Percentiles rank a stretch among this genome's conserved stretches.
phyloP scores from a whole-genome alignment of 2,888 invertebrate species.

The Philaethria dido region DNA sequence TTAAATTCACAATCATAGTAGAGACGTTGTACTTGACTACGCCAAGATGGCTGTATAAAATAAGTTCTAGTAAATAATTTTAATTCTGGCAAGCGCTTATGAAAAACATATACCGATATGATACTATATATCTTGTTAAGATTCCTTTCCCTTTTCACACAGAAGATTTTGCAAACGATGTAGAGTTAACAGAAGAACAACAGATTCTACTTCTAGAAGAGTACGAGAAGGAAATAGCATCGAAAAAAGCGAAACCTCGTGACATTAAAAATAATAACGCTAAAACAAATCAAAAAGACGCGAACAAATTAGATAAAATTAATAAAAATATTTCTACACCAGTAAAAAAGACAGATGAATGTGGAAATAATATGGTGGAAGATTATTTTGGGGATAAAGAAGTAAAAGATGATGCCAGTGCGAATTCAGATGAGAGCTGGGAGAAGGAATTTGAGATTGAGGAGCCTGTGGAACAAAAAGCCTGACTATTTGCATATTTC shows the following conservation, averaged over 20 bases:
- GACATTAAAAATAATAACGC: constrained; percentile 69
- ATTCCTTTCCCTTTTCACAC: constrained; percentile 44
- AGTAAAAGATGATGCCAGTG: constrained; percentile 75
- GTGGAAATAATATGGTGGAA: constrained; percentile 77
- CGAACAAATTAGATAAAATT: constrained; percentile 51
- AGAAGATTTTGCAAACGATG: constrained; percentile 86
- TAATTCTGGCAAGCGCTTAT: neutral
- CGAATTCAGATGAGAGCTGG: constrained; percentile 84
- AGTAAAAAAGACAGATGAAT: constrained; percentile 73
- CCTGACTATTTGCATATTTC: constrained; percentile 51
- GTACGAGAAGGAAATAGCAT: constrained; percentile 86
- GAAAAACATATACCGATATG: neutral
- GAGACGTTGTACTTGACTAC: no score
- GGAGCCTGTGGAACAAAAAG: constrained; percentile 63
- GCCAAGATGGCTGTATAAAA: neutral
- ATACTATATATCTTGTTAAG: constrained; percentile 23
- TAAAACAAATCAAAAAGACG: constrained; percentile 1
- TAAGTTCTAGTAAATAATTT: neutral
- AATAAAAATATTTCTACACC: constrained; percentile 62
- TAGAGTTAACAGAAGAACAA: constrained; percentile 88
- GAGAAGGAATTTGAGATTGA: constrained; percentile 85
- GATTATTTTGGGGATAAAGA: constrained; percentile 81
- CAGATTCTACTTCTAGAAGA: constrained; percentile 87
- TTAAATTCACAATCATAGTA: no score
- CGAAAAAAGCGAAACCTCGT: constrained; percentile 65